These are phyloP conservation scores for Fundulus diaphanus DNA, from an alignment of 2,797 vertebrate genomes.

Conservation along the genomic window DNA sequence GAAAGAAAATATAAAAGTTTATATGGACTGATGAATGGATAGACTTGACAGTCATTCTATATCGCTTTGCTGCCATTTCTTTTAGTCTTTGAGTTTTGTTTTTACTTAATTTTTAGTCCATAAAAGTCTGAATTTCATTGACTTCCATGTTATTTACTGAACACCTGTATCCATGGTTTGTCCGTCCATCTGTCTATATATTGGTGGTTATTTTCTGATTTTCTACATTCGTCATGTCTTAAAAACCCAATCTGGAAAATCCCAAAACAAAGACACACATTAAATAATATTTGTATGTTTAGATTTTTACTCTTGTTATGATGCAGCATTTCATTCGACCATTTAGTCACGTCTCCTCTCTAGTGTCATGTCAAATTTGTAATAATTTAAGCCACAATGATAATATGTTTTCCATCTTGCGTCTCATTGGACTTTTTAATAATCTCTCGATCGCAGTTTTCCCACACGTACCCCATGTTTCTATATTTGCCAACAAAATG, in stretches of 20 bases:
- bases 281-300: neutral
- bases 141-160: too few relatives aligned
- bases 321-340: too few relatives aligned
- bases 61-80: neutral
- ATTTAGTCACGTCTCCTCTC: too few relatives aligned
- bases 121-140: too few relatives aligned
- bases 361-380: slow-evolving; percentile 2
- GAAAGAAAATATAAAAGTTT: too few relatives aligned
- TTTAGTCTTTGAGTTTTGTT: too few relatives aligned
- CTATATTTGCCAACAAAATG: neutral
- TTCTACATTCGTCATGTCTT: too few relatives aligned
- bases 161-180: too few relatives aligned
- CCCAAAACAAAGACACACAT: neutral
- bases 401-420: neutral
- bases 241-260: neutral
- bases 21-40: neutral
- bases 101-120: too few relatives aligned
- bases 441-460: neutral
- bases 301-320: neutral
- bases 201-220: too few relatives aligned
- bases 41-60: neutral
- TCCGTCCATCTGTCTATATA: too few relatives aligned
- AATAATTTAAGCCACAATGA: neutral
- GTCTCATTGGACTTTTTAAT: neutral
- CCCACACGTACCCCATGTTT: neutral